Evolutionary conservation across 1,140 invertebrate species (phyloP).

Genomic region (Panagrolaimus sp.): DNA sequence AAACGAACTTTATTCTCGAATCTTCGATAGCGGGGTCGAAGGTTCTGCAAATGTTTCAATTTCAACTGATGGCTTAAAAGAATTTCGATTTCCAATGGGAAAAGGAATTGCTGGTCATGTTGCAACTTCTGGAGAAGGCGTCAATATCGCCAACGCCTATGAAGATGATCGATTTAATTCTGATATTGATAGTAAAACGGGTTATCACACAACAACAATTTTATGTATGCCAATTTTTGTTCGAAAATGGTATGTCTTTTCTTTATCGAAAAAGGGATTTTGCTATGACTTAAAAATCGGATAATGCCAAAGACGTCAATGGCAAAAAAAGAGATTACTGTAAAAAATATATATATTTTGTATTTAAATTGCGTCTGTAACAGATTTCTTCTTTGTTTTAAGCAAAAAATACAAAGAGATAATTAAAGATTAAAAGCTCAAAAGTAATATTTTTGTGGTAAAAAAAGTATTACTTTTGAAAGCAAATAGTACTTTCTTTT

Average conservation of each 20-base stretch:
- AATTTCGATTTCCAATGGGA: constrained; percentile 71
- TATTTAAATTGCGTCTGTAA: too few relatives aligned
- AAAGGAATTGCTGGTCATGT: constrained; percentile 88
- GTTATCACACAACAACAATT: constrained; percentile 72
- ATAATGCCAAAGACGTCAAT: too few relatives aligned
- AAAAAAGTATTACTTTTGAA: too few relatives aligned
- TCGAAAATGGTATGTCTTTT: constrained; percentile 61
- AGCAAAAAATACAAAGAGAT: too few relatives aligned
- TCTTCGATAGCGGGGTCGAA: constrained; percentile 66
- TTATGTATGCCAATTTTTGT: constrained; percentile 80
- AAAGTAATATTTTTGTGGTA: too few relatives aligned
- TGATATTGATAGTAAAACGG: constrained; percentile 71
- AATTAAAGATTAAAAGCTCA: too few relatives aligned
- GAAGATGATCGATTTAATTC: constrained; percentile 83
- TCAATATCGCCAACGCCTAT: constrained; percentile 72
- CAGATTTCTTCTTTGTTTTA: too few relatives aligned
- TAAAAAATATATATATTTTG: too few relatives aligned
- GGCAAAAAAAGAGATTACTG: too few relatives aligned
- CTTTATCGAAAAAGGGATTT: background rate
- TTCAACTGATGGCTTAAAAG: constrained; percentile 47
- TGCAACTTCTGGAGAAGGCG: constrained; percentile 85
- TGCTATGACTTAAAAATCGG: too few relatives aligned
- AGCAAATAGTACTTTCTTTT: too few relatives aligned
- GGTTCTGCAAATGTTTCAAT: constrained; percentile 25
- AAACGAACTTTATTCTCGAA: constrained; percentile 72